These are phyloP conservation scores for Athene noctua DNA, from an alignment of 2,113 vertebrate genomes.

Conservation along the genomic window DNA sequence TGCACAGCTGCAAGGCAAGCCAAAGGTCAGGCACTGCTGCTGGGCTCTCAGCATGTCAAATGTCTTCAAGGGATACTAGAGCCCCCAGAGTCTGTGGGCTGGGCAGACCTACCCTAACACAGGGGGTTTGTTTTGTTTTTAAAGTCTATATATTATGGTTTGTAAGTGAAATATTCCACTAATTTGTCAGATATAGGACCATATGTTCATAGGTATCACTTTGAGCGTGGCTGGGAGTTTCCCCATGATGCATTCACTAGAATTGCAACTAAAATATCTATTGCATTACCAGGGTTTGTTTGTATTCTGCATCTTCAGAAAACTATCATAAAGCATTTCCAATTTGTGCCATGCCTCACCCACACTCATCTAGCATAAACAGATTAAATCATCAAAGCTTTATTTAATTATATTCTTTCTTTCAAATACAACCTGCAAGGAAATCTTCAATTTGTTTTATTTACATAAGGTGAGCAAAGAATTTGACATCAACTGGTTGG, in stretches of 20 bases:
- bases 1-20: neutral
- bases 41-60: neutral
- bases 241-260: neutral
- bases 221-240: neutral
- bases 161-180: neutral
- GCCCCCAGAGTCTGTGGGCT: too few species aligned
- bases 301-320: neutral
- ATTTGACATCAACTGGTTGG: neutral
- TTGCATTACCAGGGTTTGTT: neutral
- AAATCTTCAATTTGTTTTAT: neutral
- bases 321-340: neutral
- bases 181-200: neutral
- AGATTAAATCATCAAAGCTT: neutral
- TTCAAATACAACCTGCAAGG: neutral
- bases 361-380: neutral
- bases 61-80: neutral
- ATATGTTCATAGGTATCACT: neutral
- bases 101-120: neutral
- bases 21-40: neutral
- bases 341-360: neutral
- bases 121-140: neutral
- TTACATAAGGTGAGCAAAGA: neutral
- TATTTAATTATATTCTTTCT: neutral
- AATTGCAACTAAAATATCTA: neutral
- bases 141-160: neutral